These are phyloP conservation scores for Pseudochirops corinnae DNA, from an alignment of 2,797 vertebrate species.

Conservation along the genomic window DNA sequence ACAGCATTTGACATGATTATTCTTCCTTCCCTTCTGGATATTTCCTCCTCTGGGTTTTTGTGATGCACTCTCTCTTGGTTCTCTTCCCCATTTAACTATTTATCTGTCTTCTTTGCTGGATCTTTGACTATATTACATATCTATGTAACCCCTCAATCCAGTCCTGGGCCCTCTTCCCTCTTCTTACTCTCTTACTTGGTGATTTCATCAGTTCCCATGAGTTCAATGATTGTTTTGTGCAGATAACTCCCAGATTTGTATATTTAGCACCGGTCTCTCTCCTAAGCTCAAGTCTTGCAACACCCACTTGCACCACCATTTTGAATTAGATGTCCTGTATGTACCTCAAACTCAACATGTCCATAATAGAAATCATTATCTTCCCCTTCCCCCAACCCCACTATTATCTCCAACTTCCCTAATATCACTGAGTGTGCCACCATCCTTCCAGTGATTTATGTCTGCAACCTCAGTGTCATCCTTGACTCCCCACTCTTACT, in stretches of 20 bases:
- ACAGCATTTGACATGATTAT: background rate
- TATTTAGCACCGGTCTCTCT: background rate
- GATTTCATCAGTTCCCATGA: background rate
- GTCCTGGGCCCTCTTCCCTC: background rate
- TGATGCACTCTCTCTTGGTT: background rate
- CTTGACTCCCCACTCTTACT: background rate
- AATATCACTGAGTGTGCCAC: background rate
- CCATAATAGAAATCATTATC: background rate
- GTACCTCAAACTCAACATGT: background rate
- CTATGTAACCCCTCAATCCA: background rate
- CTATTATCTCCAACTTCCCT: background rate
- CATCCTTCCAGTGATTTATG: background rate
- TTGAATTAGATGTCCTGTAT: background rate
- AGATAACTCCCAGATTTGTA: background rate
- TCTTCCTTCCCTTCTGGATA: background rate
- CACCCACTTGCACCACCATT: background rate
- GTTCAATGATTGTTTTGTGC: background rate
- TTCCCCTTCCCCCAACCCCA: background rate
- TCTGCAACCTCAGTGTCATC: background rate
- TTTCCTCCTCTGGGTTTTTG: background rate
- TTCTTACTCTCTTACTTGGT: background rate
- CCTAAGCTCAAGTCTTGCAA: background rate
- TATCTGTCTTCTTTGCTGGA: background rate
- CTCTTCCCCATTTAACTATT: background rate
- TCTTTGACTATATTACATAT: background rate